Base-by-base conservation (phyloP, 2,888 invertebrate genomes). In the Limnephilus marmoratus region DNA sequence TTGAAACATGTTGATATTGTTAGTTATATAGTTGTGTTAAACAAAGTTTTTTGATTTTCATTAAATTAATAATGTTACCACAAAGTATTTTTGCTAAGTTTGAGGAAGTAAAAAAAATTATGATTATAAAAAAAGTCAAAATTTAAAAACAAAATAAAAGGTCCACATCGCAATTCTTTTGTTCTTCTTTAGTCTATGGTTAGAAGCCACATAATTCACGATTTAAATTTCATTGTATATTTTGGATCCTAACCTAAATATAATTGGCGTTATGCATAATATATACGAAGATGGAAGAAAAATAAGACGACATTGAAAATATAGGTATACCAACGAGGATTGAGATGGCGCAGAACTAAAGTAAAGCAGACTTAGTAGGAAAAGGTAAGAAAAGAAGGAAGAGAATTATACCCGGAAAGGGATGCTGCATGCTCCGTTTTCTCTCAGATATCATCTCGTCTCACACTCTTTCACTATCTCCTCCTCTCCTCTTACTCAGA, bases 391-490 rank as follows among this genome's bases (percentile, higher is more conserved):
- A 68, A 68, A 68, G 68, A 68, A 24, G n/a, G 68, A n/a, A 18
- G 4, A n/a, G 24, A 68, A 68, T 68, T 68, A 68, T 24, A 68
- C 24, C 68, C 12, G 15, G 37, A 37, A 41, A 34, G 18, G 41
- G 15, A n/a, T 83, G 11, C 37, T 24, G 37, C 7, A 83, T 37
- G 83, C 37, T 34, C 37, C 37, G 24, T 29, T 86, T 45, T 86
- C 24, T 29, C 86, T 45, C 86, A 86, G 45, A 86, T 86, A n/a
- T 83, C 37, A 37, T 83, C 83, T 83, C 83, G 9, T 83, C 83
- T 37, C 37, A 83, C n/a, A 45, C 86, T n/a, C 45, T 45, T 86
- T 49, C 86, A 29, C n/a, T 85, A 13, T 86, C 49, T 3, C 41
- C 29, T 45, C 15, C 41, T 86, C 41, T 29, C 13, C 45, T 86